Evolutionary conservation across 2,888 invertebrate genomes (phyloP).

Genomic region (Meta bourneti): DNA sequence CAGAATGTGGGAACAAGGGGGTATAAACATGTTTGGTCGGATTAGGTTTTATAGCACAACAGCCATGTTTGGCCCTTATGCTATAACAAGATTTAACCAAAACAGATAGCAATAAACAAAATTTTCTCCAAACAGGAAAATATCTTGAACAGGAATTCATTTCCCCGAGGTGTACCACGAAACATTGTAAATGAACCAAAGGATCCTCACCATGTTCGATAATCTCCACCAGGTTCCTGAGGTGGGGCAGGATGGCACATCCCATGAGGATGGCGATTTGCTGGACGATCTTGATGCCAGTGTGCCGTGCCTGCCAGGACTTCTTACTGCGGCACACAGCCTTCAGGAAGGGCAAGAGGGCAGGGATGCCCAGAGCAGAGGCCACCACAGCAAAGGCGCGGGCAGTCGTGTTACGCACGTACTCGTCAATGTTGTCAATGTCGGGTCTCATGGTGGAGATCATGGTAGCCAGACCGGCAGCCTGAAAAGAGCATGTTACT

Average conservation of each 20-base stretch:
- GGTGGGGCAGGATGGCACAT: constrained; percentile 98
- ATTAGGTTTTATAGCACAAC: too few relatives aligned
- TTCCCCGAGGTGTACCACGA: too few relatives aligned
- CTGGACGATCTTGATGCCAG: constrained; percentile 99
- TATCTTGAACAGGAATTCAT: too few relatives aligned
- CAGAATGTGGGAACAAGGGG: too few relatives aligned
- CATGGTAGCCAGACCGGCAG: constrained; percentile 99
- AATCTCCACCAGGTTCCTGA: constrained; percentile 98
- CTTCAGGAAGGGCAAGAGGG: constrained; percentile 97
- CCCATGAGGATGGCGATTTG: constrained; percentile 99
- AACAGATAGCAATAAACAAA: too few relatives aligned
- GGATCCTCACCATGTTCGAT: constrained; percentile 93
- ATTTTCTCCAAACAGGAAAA: too few relatives aligned
- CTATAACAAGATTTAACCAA: too few relatives aligned
- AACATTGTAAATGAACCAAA: neutral
- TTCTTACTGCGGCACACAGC: constrained; percentile 99
- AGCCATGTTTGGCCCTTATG: too few relatives aligned
- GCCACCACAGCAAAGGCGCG: constrained; percentile 99
- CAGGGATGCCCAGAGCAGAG: constrained; percentile 98
- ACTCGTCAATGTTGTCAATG: constrained; percentile 99
- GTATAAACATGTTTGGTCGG: too few relatives aligned
- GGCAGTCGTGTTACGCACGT: constrained; percentile 99
- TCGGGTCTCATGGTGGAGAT: constrained; percentile 99
- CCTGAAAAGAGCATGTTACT: constrained; percentile 81
- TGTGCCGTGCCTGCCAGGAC: constrained; percentile 99